Conservation (phyloP, 2,113 vertebrate genomes). For the Nycticryphes semicollaris region DNA sequence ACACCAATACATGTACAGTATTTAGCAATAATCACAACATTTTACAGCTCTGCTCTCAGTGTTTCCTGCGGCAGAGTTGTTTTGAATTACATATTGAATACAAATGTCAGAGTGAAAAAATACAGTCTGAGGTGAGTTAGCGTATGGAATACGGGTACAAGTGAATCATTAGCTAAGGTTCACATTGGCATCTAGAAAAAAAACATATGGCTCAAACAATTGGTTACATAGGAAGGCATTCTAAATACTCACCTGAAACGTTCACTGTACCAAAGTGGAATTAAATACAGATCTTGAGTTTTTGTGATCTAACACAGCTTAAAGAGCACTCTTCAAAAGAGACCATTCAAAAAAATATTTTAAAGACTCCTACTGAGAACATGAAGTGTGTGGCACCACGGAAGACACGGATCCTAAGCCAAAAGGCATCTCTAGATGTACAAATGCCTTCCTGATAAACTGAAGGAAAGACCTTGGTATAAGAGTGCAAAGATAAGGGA, state of each 20-base stretch:
- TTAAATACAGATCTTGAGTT: slow-evolving; percentile 52
- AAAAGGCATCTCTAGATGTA: background rate
- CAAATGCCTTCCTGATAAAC: background rate
- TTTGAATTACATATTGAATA: background rate
- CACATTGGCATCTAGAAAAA: background rate
- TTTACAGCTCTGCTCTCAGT: background rate
- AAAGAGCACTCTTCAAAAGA: slow-evolving; percentile 51
- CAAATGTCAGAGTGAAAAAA: background rate
- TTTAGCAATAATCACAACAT: background rate
- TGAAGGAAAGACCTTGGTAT: background rate
- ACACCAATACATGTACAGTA: background rate
- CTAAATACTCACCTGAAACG: slow-evolving; percentile 12
- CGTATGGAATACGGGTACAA: background rate
- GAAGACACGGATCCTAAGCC: background rate
- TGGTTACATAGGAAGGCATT: background rate
- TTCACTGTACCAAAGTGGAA: background rate
- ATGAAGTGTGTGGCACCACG: background rate
- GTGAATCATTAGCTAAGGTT: background rate
- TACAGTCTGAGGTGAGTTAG: background rate
- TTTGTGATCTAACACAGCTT: background rate
- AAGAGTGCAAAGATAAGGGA: background rate
- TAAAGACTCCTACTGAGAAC: background rate
- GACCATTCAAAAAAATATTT: slow-evolving; percentile 24
- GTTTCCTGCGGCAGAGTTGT: background rate
- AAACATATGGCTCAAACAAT: background rate